A percentile compares a stretch with the other conserved stretches of the same genome.
Conservation (phyloP, 2,888 invertebrate species). For the Tillus elongatus region DNA sequence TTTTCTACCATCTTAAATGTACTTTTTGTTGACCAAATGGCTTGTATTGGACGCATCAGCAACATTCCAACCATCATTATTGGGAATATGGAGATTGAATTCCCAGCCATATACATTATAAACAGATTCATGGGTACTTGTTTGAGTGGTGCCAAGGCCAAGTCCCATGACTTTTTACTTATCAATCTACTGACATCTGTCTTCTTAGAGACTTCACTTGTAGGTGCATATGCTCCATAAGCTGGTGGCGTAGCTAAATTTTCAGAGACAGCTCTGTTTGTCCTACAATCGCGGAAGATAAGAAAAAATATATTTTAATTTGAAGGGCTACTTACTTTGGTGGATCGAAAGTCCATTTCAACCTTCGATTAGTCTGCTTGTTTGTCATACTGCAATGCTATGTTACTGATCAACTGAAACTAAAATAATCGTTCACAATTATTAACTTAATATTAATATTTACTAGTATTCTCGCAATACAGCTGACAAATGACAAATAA, state of each 20-base stretch:
- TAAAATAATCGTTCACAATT: no score
- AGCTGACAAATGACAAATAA: no score
- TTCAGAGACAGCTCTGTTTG: conserved; percentile 23
- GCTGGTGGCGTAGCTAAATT: conserved; percentile 71
- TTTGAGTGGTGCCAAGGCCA: conserved; percentile 89
- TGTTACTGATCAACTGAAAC: no score
- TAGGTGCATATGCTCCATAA: conserved; percentile 65
- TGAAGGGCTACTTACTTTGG: neutral
- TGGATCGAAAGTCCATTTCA: conserved; percentile 4
- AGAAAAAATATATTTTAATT: no score
- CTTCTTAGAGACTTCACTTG: conserved; percentile 72
- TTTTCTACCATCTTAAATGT: conserved; percentile 94
- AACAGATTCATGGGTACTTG: conserved; percentile 99
- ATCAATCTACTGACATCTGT: conserved; percentile 75
- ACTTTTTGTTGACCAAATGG: conserved; percentile 79
- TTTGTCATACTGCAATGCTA: no score
- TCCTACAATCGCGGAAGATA: conserved; percentile 22
- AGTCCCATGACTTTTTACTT: conserved; percentile 93
- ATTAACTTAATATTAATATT: no score
- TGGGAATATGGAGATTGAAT: conserved; percentile 97
- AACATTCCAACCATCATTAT: conserved; percentile 99
- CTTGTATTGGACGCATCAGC: conserved; percentile 91
- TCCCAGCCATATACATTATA: conserved; percentile 99
- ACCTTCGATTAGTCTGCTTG: neutral
- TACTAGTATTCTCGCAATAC: no score